A percentile compares a stretch with the other conserved stretches of the same genome.
These are phyloP conservation scores for Phalacrocorax carbo DNA, from an alignment of 2,113 vertebrate species.

Conservation along the genomic window DNA sequence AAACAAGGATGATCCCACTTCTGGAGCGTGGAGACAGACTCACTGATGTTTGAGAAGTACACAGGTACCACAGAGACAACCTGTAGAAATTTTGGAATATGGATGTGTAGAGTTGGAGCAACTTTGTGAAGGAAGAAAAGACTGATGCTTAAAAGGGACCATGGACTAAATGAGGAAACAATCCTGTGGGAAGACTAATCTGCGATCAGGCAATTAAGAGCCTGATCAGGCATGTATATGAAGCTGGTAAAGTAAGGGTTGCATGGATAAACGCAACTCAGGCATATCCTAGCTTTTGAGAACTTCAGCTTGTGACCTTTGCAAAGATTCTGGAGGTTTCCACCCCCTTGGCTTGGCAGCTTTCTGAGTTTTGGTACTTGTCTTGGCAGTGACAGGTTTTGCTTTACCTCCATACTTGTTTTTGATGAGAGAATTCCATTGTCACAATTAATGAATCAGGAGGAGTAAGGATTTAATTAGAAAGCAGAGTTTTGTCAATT, in stretches of 20 bases:
- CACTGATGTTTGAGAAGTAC: neutral
- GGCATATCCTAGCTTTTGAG: neutral
- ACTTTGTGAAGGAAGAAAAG: neutral
- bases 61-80: neutral
- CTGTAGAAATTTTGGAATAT: neutral
- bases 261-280: neutral
- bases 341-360: neutral
- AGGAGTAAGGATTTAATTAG: neutral
- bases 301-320: neutral
- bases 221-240: neutral
- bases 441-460: neutral
- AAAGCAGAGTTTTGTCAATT: neutral
- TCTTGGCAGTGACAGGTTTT: neutral
- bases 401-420: neutral
- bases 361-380: neutral
- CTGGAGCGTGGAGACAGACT: neutral
- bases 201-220: neutral
- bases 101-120: neutral
- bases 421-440: neutral
- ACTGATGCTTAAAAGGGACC: neutral
- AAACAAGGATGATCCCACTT: neutral
- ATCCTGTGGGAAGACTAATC: neutral
- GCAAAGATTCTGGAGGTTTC: neutral
- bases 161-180: neutral
- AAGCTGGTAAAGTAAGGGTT: neutral